Base-by-base conservation (phyloP, 2,888 invertebrate genomes). In the Pseudoips prasinana region DNA sequence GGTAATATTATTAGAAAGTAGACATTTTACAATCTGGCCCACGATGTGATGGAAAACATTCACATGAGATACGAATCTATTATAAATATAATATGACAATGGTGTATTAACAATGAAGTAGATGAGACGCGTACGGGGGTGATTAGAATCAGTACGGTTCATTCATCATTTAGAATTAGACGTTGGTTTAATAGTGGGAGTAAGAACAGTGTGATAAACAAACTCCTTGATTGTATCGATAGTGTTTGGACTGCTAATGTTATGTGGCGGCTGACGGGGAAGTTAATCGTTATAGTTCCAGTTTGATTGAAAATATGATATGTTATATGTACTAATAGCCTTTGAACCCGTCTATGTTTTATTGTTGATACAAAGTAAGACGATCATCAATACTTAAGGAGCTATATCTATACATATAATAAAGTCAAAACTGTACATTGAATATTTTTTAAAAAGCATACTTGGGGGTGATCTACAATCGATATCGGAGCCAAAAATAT, bases 11-110 rank as follows among this genome's bases (percentile, higher is more conserved):
- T 62, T 70, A 73, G 72, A 70, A 74, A 74, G 73, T 67, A 61
- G 56, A 57, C 53, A 56, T 55, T 14, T n/a, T 34, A 9, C 14
- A 36, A 39, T 20, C 54, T 64, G 67, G 65, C 66, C 64, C 54
- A 65, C 43, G 59, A 49, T 44, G 37, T 49, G 52, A 58, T 61
- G 45, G 57, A 61, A 67, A 65, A 67, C 59, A 57, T 65, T 71
- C 66, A 62, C 59, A 60, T 66, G 58, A 39, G 73, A 76, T 78
- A 76, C 36, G 50, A 61, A 78, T 78, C 73, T 73, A 68, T 72
- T 73, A 76, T 67, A 76, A 78, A 79, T 78, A 72, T 75, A 73
- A 73, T 73, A 77, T 65, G 79, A 80, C 79, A 80, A 77, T 78
- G 67, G 76, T 64, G 61, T 73, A 76, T 73, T 77, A 77, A 76